A percentile compares a stretch with the other conserved stretches of the same genome.
These are phyloP conservation scores for Xestia sexstrigata DNA, from an alignment of 2,888 invertebrate genomes.

Conservation along the genomic window DNA sequence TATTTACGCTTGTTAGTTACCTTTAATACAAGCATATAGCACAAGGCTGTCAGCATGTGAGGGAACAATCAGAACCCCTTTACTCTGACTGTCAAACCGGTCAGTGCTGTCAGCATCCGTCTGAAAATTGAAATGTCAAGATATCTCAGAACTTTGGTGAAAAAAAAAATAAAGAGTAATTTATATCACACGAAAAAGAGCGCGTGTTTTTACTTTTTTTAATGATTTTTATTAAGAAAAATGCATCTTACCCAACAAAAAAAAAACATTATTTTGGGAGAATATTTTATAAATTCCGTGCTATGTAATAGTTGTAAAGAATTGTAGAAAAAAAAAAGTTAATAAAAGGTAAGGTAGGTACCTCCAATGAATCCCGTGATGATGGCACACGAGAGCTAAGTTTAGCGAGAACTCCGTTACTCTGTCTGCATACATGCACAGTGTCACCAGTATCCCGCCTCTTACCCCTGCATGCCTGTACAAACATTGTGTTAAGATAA, in stretches of 20 bases:
- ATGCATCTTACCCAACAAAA: neutral
- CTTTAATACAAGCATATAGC: slow-evolving; percentile 1
- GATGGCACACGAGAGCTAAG: neutral
- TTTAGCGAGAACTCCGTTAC: neutral
- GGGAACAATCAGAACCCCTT: neutral
- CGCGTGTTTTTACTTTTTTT: neutral
- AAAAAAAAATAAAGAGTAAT: neutral
- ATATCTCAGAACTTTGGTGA: neutral
- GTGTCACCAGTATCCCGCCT: neutral
- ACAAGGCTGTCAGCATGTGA: neutral
- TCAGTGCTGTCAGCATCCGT: neutral
- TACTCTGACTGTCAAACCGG: neutral
- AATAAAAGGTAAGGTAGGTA: too few species aligned
- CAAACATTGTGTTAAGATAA: neutral
- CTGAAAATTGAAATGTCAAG: neutral
- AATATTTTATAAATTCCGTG: neutral
- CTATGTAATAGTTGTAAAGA: neutral
- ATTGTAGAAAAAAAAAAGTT: too few species aligned
- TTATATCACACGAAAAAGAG: neutral
- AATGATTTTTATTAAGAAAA: neutral
- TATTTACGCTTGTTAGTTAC: neutral
- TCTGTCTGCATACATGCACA: neutral
- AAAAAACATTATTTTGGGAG: too few species aligned
- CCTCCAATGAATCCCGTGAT: neutral
- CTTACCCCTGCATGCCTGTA: neutral